A percentile compares a stretch with the other conserved stretches of the same genome.
Conservation (phyloP, 37 sponge, comb jelly and placozoan genomes). For the Dysidea cf. avara region DNA sequence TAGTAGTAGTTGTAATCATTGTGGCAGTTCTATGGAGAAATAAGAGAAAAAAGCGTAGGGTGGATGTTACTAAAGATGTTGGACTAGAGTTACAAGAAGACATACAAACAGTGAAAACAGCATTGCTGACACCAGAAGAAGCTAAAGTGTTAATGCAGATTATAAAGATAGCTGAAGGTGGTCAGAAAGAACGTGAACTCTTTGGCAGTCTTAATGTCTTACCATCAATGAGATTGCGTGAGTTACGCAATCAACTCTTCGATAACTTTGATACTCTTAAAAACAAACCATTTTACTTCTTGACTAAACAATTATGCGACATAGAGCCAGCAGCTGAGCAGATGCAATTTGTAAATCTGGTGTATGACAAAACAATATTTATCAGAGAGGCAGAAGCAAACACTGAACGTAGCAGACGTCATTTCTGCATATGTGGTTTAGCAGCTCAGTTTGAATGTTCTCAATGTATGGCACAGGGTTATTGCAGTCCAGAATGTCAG, state of each 20-base stretch:
- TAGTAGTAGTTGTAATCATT: conserved; percentile 9
- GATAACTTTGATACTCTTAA: conserved; percentile 57
- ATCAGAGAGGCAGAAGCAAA: conserved; percentile 36
- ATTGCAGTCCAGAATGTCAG: conserved; percentile 84
- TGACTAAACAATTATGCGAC: conserved; percentile 68
- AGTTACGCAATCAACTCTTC: conserved; percentile 54
- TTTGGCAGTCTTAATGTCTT: conserved; percentile 56
- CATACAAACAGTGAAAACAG: background rate
- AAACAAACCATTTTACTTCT: conserved; percentile 74
- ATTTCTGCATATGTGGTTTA: conserved; percentile 81
- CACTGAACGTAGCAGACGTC: conserved; percentile 27
- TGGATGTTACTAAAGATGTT: background rate
- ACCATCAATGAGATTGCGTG: conserved; percentile 68
- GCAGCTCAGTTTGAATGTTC: conserved; percentile 85
- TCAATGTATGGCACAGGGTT: conserved; percentile 64
- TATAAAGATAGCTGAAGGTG: conserved; percentile 41
- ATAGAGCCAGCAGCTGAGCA: conserved; percentile 81
- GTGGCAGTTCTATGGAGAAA: conserved; percentile 28
- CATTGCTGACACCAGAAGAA: conserved; percentile 46
- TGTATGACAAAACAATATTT: conserved; percentile 65
- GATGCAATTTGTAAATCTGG: conserved; percentile 74
- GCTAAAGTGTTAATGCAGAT: conserved; percentile 44
- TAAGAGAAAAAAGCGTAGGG: conserved; percentile 19
- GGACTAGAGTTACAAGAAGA: background rate
- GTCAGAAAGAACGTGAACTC: conserved; percentile 39